Conservation (phyloP, 2,797 vertebrate genomes). For the Cossypha caffra region DNA sequence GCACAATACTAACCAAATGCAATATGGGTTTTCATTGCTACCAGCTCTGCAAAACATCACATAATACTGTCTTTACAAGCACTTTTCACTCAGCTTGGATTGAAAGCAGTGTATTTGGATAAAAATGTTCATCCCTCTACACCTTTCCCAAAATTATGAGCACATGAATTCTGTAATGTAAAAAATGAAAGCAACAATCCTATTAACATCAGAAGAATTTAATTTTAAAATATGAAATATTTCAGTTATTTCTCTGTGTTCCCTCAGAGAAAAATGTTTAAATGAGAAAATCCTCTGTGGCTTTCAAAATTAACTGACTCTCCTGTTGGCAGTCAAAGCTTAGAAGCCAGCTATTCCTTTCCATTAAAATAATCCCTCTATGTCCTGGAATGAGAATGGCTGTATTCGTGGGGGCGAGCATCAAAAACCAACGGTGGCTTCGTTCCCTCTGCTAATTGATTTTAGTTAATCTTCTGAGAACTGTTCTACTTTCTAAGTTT, state of each 20-base stretch:
- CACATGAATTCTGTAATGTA: background rate
- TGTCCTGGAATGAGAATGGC: background rate
- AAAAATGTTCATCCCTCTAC: background rate
- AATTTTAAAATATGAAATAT: background rate
- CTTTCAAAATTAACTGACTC: conserved; percentile 13
- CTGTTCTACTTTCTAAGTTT: conserved; percentile 35
- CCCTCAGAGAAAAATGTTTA: background rate
- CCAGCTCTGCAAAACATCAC: background rate
- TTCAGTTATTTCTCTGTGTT: background rate
- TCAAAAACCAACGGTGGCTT: background rate
- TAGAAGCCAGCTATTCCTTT: background rate
- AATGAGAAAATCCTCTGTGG: background rate
- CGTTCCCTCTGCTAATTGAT: conserved; percentile 36
- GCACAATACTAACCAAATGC: background rate
- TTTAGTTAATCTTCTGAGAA: conserved; percentile 38
- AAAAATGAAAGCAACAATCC: background rate
- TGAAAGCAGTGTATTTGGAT: background rate
- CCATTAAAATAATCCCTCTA: background rate
- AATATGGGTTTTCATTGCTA: background rate
- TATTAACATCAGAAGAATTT: background rate
- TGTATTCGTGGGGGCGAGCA: background rate
- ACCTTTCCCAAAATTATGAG: background rate
- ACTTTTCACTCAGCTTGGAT: background rate
- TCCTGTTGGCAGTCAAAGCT: background rate
- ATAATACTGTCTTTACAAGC: background rate